phyloP scores from a whole-genome alignment of 2,888 invertebrate species.

The Sceliomorpha sp. region DNA sequence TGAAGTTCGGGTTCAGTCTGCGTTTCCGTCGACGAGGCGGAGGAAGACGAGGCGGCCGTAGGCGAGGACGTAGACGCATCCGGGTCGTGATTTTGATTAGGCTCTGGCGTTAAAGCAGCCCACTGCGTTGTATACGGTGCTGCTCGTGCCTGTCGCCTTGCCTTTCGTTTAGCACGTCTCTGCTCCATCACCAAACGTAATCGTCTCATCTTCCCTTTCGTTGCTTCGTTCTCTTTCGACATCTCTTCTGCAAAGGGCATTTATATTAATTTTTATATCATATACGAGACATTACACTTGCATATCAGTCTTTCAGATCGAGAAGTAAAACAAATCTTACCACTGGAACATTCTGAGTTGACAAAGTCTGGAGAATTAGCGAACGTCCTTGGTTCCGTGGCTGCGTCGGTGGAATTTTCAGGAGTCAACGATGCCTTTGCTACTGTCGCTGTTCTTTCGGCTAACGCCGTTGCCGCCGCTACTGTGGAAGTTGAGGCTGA shows the following conservation, averaged over 20 bases:
- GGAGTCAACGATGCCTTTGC: no score
- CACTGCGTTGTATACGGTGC: conserved; percentile 84
- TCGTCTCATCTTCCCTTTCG: conserved; percentile 92
- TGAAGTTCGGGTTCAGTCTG: conserved; percentile 76
- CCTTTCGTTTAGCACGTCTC: conserved; percentile 85
- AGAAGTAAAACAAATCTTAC: no score
- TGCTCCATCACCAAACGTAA: conserved; percentile 94
- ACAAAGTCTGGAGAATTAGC: no score
- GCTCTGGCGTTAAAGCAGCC: conserved; percentile 78
- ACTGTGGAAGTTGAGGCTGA: conserved; percentile 55
- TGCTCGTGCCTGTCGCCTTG: conserved; percentile 89
- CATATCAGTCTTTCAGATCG: no score
- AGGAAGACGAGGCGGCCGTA: conserved; percentile 33
- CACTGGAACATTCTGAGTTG: no score
- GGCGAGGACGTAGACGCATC: conserved; percentile 72
- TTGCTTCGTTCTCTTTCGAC: conserved; percentile 88
- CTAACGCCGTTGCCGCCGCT: conserved; percentile 27
- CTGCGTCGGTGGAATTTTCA: no score
- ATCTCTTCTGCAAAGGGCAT: conserved; percentile 75
- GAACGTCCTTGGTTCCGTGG: no score
- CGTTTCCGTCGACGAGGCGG: conserved; percentile 67
- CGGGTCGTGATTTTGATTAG: conserved; percentile 74
- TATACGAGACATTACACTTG: no score
- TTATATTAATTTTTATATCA: no score
- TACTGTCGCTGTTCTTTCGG: no score